Conservation (phyloP, 35 echinoderm and acorn worm genomes). For the Hemicentrotus pulcherrimus region DNA sequence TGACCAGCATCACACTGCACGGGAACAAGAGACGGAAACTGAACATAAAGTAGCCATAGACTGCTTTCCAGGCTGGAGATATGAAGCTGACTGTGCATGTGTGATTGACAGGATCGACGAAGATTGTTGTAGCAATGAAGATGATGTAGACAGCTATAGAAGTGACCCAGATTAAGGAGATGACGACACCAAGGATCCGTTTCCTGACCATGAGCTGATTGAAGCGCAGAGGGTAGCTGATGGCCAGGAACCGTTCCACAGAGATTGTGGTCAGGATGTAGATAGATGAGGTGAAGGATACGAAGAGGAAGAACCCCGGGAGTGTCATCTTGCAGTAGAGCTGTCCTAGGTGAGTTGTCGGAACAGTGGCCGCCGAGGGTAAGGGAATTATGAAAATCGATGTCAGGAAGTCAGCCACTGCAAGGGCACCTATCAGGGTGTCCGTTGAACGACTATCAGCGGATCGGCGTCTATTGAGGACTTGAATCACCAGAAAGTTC, state of each 20-base stretch:
- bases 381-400: not conserved
- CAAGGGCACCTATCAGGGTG: not conserved
- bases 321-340: constrained; percentile 16
- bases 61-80: not conserved
- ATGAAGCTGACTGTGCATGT: not conserved
- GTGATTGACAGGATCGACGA: not conserved
- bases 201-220: not conserved
- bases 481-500: not conserved
- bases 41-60: not conserved
- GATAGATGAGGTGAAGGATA: not conserved
- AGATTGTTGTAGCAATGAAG: not conserved
- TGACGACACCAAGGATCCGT: not conserved
- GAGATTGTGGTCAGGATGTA: not conserved
- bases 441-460: not conserved
- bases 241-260: not conserved
- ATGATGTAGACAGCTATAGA: not conserved
- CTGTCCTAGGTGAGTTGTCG: not conserved
- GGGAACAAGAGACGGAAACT: not conserved
- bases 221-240: not conserved
- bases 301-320: not conserved
- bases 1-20: not conserved
- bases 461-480: not conserved
- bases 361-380: not conserved
- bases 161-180: not conserved
- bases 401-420: not conserved